Evolutionary conservation across 2,113 vertebrate species (phyloP).

Genomic region (Hystrix brachyura): DNA sequence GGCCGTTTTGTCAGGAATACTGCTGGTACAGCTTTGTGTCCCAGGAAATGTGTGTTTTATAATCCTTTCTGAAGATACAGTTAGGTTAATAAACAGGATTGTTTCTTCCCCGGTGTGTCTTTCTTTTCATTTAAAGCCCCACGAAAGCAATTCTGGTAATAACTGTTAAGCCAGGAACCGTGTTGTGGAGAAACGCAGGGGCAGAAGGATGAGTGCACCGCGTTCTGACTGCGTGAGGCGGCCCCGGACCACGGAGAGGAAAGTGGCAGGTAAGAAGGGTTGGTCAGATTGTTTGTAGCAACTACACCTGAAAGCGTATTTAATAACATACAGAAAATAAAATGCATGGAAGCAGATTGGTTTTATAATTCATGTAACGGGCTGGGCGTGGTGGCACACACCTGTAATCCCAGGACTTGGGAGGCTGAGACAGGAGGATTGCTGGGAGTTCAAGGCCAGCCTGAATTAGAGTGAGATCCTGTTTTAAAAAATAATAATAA

Average conservation of each 20-base stretch:
- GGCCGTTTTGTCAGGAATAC: conserved; percentile 74
- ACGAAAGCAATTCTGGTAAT: conserved; percentile 18
- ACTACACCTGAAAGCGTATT: background rate
- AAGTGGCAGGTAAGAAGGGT: background rate
- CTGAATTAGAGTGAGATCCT: too few species aligned
- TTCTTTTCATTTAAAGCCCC: conserved; percentile 21
- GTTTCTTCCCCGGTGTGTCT: conserved; percentile 55
- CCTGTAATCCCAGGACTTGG: too few species aligned
- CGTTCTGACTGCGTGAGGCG: too few species aligned
- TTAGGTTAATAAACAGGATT: conserved; percentile 75
- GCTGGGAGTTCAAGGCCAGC: too few species aligned
- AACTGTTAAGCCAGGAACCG: background rate
- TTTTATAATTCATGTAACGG: background rate
- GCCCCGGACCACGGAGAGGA: too few species aligned
- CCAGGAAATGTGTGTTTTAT: conserved; percentile 76
- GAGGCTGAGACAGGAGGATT: too few species aligned
- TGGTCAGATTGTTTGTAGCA: background rate
- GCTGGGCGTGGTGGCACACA: too few species aligned
- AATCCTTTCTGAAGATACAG: conserved; percentile 77
- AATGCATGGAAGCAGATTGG: background rate
- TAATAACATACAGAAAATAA: background rate
- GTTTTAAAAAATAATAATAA: background rate
- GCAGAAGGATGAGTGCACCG: too few species aligned
- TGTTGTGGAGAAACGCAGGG: too few species aligned
- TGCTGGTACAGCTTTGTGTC: conserved; percentile 74